Evolutionary conservation across 2,113 vertebrate species (phyloP).

Genomic region (Castor canadensis): DNA sequence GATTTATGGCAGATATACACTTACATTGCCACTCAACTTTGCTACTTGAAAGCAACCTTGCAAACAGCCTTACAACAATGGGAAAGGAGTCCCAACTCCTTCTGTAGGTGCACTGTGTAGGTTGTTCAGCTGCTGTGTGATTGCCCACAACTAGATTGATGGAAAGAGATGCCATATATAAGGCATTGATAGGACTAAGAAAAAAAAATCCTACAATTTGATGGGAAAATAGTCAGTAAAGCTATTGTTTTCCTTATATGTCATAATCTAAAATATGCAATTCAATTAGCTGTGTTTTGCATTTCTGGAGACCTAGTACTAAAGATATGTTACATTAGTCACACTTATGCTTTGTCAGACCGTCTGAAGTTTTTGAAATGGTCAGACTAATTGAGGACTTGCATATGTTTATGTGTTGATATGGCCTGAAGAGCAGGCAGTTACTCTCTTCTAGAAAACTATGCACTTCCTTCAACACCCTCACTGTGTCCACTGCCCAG

Average conservation of each 20-base stretch:
- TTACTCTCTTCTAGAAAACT: not conserved
- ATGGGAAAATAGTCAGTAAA: not conserved
- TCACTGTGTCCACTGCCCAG: accelerated
- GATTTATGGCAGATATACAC: too few relatives aligned
- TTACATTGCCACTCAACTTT: not conserved
- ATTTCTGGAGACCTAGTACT: not conserved
- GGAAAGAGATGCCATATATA: not conserved
- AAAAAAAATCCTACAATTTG: not conserved
- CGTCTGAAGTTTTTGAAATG: not conserved
- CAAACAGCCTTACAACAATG: not conserved
- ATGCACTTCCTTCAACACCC: not conserved
- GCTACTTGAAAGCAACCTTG: not conserved
- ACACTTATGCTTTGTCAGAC: too few relatives aligned
- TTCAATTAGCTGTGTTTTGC: not conserved
- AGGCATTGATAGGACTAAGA: not conserved
- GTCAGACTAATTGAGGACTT: not conserved
- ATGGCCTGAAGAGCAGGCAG: accelerated
- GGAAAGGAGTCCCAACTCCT: accelerated
- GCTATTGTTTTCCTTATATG: not conserved
- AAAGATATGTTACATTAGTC: too few relatives aligned
- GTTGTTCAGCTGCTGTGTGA: accelerated
- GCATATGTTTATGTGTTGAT: not conserved
- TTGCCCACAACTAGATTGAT: not conserved
- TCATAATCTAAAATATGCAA: not conserved
- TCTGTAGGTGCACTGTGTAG: not conserved